phyloP scores from a whole-genome alignment of 2,113 vertebrate genomes.

The Otolemur garnettii region DNA sequence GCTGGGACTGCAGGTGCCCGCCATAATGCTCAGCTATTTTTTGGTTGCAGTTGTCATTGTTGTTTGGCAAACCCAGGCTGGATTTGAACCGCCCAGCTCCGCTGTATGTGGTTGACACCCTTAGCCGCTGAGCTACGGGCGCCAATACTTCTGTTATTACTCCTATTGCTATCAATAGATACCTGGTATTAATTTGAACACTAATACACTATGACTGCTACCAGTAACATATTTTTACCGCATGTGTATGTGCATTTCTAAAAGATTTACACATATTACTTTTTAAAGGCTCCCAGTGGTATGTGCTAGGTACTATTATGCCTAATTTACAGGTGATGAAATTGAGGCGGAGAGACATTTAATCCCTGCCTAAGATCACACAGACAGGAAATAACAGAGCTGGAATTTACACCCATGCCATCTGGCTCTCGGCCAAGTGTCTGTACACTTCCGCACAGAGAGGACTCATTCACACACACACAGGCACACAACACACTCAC shows the following conservation, averaged over 20 bases:
- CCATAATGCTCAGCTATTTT: too few relatives aligned
- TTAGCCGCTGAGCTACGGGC: too few relatives aligned
- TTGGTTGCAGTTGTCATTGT: too few relatives aligned
- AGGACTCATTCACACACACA: neutral
- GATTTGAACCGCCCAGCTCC: too few relatives aligned
- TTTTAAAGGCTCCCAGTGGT: neutral
- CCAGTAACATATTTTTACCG: neutral
- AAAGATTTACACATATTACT: too few relatives aligned
- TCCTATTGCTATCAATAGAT: neutral
- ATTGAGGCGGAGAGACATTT: neutral
- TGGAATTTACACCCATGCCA: neutral
- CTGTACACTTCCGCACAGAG: neutral
- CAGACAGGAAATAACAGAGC: neutral
- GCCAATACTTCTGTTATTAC: accelerated
- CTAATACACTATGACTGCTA: accelerated
- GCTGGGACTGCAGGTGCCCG: too few relatives aligned
- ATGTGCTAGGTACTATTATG: accelerated
- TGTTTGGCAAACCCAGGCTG: too few relatives aligned
- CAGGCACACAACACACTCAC: too few relatives aligned
- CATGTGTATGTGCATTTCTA: accelerated
- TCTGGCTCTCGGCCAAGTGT: neutral
- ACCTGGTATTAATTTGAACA: neutral
- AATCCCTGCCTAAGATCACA: neutral
- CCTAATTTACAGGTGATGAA: neutral
- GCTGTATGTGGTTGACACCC: too few relatives aligned